Base-by-base conservation (phyloP, 2,888 invertebrate species). In the Apamea sordens region DNA sequence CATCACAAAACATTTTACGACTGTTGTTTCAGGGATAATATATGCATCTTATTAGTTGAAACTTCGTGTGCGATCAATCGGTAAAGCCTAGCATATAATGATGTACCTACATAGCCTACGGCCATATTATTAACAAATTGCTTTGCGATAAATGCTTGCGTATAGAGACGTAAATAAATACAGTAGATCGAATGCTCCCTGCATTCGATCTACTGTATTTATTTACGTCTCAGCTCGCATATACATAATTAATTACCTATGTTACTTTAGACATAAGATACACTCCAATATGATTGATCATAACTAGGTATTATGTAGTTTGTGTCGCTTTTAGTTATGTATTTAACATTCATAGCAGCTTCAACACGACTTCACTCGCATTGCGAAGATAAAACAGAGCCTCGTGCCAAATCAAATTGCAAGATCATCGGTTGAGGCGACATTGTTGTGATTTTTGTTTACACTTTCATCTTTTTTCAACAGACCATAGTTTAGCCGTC, bases 41-140 rank as follows among this genome's bases (percentile, higher is more conserved):
- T 71, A 64, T 80, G 53, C n/a, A 36, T 72, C 24, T 63, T 63
- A 83, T 73, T 41, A 44, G 56, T 73, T 56, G n/a, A 11, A 24
- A 2, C 36, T 74, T 24, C 64, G 36, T 64, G 50, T 74, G 28
- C 59, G 50, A 81, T 73, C 32, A 24, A 63, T 79, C 32, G n/a
- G 24, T 24, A 5, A 68, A 15, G 59, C 44, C 44, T 59, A 11
- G 44, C 10, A 65, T 64, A 56, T 77, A 65, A 76, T 86, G 64
- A 83, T 53, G 24, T 83, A 41, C 21, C 13, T 24, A 73, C 3
- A 65, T 28, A 63, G 47, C 71, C 7, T 47, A 64, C 15, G 15
- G 63, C 47, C 7, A 71, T 68, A 59, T 68, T 28, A 56, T 69
- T 36, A 67, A 77, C 79, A 83, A 86, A 76, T 83, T 85, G 79